A percentile compares a stretch with the other conserved stretches of the same genome.
Evolutionary conservation across 1,140 invertebrate species (phyloP).

Genomic region (Zaprionus davidi): DNA sequence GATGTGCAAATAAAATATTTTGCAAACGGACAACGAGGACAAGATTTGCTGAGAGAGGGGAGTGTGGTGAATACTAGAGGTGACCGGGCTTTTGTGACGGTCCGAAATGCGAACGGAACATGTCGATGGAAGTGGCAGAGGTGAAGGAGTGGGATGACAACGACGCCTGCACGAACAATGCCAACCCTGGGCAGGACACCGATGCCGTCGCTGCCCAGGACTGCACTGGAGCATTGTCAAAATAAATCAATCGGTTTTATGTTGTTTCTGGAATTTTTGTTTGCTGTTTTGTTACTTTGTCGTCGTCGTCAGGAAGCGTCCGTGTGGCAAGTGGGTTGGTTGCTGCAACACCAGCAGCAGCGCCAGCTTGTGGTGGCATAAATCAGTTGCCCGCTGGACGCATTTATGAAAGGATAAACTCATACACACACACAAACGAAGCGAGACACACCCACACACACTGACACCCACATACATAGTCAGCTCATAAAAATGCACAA

Average conservation of each 20-base stretch:
- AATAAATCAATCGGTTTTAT: conserved; percentile 84
- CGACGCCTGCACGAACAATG: conserved; percentile 30
- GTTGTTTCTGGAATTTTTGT: conserved; percentile 82
- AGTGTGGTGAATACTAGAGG: conserved; percentile 2
- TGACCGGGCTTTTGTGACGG: conserved; percentile 40
- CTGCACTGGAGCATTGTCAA: conserved; percentile 78
- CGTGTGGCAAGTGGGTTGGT: conserved; percentile 47
- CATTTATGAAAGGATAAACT: conserved; percentile 80
- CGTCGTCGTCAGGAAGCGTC: conserved; percentile 57
- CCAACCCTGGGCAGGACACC: neutral
- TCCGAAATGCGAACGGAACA: conserved; percentile 74
- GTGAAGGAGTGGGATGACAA: neutral
- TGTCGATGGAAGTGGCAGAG: conserved; percentile 53
- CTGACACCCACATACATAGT: conserved; percentile 4
- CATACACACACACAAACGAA: conserved; percentile 22
- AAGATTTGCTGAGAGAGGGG: conserved; percentile 49
- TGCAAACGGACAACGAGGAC: conserved; percentile 71
- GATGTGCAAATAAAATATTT: conserved; percentile 83
- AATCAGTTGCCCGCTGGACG: conserved; percentile 74
- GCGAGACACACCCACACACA: conserved; percentile 21
- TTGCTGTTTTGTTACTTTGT: conserved; percentile 77
- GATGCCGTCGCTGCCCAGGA: conserved; percentile 21
- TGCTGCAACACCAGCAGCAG: conserved; percentile 32
- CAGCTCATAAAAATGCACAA: conserved; percentile 75
- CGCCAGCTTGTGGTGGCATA: conserved; percentile 77